These are phyloP conservation scores for Synergus japonicus DNA, from an alignment of 2,888 invertebrate species.

Conservation along the genomic window DNA sequence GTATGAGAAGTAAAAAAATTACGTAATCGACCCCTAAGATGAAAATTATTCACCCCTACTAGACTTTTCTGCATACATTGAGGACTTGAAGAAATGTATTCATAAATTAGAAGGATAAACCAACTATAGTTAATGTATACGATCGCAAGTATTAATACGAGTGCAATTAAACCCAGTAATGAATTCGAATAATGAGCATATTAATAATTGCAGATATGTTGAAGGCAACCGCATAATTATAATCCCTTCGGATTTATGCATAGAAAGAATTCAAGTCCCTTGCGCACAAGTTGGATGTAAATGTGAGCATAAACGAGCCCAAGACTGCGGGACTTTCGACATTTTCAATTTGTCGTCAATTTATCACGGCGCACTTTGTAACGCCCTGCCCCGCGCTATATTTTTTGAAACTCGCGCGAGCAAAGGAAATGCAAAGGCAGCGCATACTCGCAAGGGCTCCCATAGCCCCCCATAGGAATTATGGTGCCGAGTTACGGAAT, in stretches of 20 bases:
- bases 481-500: slow-evolving; percentile 64
- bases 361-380: slow-evolving; percentile 33
- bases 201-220: not conserved
- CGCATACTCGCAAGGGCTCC: slow-evolving; percentile 3
- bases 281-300: slow-evolving; percentile 22
- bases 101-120: not conserved
- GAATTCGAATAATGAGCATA: not conserved
- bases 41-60: too few species aligned
- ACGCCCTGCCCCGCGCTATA: slow-evolving; percentile 58
- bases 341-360: slow-evolving; percentile 40
- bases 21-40: too few species aligned
- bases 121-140: not conserved
- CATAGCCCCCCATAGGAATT: slow-evolving; percentile 39
- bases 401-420: slow-evolving; percentile 54
- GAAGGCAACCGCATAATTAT: not conserved
- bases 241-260: slow-evolving; percentile 1
- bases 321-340: slow-evolving; percentile 30
- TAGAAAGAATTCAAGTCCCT: not conserved
- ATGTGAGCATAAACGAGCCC: slow-evolving; percentile 14
- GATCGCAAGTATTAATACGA: not conserved
- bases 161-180: slow-evolving; percentile 3
- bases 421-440: slow-evolving; percentile 17
- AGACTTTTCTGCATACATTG: too few species aligned
- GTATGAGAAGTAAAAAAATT: too few species aligned
- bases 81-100: too few species aligned